Evolutionary conservation across 2,888 invertebrate species (phyloP).

Genomic region (Desoria tigrina): DNA sequence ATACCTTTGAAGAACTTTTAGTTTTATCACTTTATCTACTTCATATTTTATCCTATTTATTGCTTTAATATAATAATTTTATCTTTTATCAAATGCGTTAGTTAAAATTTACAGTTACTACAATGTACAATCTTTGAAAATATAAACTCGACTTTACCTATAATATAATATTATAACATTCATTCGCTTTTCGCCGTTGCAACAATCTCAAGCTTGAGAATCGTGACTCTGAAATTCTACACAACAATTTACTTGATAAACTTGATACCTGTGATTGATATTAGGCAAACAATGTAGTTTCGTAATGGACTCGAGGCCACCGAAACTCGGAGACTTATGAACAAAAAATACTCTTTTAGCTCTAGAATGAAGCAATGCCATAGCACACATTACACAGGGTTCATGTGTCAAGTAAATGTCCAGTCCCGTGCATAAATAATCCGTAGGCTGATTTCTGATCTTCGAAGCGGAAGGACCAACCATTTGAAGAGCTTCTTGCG

Average conservation of each 20-base stretch:
- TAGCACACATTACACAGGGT: conserved; percentile 92
- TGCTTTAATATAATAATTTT: too few species aligned
- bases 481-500: not conserved
- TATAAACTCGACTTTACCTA: too few species aligned
- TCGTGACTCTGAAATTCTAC: too few species aligned
- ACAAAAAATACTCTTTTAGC: conserved; percentile 78
- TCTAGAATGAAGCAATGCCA: conserved; percentile 92
- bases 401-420: conserved; percentile 79
- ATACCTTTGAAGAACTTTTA: too few species aligned
- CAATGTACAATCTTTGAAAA: too few species aligned
- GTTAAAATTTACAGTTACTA: too few species aligned
- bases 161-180: too few species aligned
- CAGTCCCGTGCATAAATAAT: conserved; percentile 83
- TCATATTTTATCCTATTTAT: too few species aligned
- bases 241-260: conserved; percentile 55
- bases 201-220: too few species aligned
- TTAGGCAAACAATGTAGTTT: conserved; percentile 76
- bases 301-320: conserved; percentile 71
- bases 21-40: too few species aligned
- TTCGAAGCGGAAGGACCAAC: not conserved
- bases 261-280: conserved; percentile 90
- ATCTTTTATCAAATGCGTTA: too few species aligned
- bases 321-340: conserved; percentile 60
- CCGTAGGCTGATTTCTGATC: conserved; percentile 29
- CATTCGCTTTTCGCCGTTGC: too few species aligned